phyloP scores from a whole-genome alignment of 2,797 vertebrate species.

The Falco berigora region DNA sequence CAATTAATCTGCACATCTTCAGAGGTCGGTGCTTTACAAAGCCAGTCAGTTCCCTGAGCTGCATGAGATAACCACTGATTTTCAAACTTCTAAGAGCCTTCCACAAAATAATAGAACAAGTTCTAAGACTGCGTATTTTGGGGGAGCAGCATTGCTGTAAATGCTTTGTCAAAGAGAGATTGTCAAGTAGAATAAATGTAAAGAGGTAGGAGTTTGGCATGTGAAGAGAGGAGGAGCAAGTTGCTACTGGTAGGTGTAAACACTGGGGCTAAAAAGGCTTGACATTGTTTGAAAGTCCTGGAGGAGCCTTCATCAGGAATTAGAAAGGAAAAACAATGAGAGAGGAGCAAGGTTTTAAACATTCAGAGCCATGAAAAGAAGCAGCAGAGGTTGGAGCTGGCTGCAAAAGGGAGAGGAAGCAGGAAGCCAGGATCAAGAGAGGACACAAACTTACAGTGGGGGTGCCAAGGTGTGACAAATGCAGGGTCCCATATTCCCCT shows the following conservation, averaged over 20 bases:
- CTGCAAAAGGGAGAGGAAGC: background rate
- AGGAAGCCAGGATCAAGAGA: background rate
- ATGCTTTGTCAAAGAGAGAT: background rate
- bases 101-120: background rate
- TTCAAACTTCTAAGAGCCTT: background rate
- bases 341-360: background rate
- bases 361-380: background rate
- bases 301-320: background rate
- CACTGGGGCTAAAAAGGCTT: background rate
- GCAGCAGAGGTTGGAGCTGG: background rate
- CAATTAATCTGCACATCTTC: background rate
- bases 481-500: background rate
- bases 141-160: background rate
- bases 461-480: background rate
- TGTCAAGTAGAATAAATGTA: background rate
- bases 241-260: background rate
- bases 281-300: background rate
- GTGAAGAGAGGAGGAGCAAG: background rate
- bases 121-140: background rate
- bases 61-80: background rate
- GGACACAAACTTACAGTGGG: background rate
- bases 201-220: background rate
- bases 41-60: background rate
- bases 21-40: background rate
- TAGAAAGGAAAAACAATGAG: background rate